Conservation (phyloP, 2,888 invertebrate genomes). For the Volucella zonaria region DNA sequence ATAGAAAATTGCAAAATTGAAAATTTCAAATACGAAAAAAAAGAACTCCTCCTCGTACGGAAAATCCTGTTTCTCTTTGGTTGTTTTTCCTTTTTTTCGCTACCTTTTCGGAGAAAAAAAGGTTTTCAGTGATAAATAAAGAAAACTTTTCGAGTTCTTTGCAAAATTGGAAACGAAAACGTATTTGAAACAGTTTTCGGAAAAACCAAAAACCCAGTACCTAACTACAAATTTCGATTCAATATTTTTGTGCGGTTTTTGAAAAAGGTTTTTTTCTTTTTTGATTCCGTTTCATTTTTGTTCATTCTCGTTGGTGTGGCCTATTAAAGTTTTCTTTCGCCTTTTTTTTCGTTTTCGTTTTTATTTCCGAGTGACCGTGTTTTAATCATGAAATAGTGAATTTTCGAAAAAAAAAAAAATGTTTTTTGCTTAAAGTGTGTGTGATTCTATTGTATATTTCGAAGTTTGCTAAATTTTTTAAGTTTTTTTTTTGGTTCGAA, state of each 20-base stretch:
- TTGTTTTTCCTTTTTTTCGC: slow-evolving; percentile 18
- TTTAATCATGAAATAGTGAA: slow-evolving; percentile 34
- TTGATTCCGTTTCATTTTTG: slow-evolving; percentile 26
- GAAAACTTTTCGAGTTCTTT: slow-evolving; percentile 32
- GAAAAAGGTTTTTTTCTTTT: slow-evolving; percentile 39
- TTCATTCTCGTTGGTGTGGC: slow-evolving; percentile 48
- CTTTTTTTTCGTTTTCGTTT: slow-evolving; percentile 11
- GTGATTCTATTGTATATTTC: slow-evolving; percentile 5
- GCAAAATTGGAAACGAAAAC: neutral
- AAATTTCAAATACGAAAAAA: slow-evolving; percentile 4
- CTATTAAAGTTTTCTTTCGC: slow-evolving; percentile 25
- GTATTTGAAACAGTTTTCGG: neutral
- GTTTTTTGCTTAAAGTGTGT: neutral
- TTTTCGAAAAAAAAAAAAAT: neutral
- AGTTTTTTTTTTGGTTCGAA: slow-evolving; percentile 1
- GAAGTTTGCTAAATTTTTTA: slow-evolving; percentile 6
- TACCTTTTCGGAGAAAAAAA: slow-evolving; percentile 10
- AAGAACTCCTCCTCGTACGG: slow-evolving; percentile 33
- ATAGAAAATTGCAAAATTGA: neutral
- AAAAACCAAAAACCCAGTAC: neutral
- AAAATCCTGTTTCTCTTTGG: slow-evolving; percentile 38
- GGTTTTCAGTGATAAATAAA: neutral
- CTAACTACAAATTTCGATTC: slow-evolving; percentile 13
- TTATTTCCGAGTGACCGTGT: slow-evolving; percentile 35
- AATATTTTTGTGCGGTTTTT: slow-evolving; percentile 68